These are phyloP conservation scores for Eudyptes chrysolophus DNA, from an alignment of 2,113 vertebrate species.

Conservation along the genomic window DNA sequence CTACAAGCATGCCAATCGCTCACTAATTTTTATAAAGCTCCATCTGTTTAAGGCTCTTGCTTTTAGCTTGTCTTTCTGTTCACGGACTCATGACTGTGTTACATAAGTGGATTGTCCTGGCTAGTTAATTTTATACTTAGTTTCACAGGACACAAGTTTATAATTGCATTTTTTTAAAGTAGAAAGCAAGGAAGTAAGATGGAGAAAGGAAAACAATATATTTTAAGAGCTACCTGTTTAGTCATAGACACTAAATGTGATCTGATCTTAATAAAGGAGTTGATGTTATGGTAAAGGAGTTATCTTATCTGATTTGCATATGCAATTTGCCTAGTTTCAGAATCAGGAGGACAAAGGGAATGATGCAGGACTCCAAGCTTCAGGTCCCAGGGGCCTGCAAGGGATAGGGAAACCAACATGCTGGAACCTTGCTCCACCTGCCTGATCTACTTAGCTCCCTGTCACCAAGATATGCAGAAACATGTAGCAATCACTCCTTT, in stretches of 20 bases:
- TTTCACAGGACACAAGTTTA: not conserved
- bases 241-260: not conserved
- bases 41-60: not conserved
- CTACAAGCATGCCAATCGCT: not conserved
- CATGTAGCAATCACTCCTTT: not conserved
- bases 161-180: not conserved
- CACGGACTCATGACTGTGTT: not conserved
- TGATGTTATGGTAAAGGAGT: not conserved
- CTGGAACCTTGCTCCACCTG: not conserved
- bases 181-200: not conserved
- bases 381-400: not conserved
- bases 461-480: not conserved
- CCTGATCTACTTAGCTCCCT: not conserved
- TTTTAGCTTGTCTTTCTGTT: not conserved
- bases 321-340: not conserved
- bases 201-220: not conserved
- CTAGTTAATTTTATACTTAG: not conserved
- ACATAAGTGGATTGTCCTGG: not conserved
- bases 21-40: not conserved
- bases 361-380: not conserved
- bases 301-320: not conserved
- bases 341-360: not conserved
- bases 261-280: not conserved
- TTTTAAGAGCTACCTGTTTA: not conserved
- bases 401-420: not conserved